Evolutionary conservation across 2,113 vertebrate species (phyloP).

Genomic region (Raja brachyura): DNA sequence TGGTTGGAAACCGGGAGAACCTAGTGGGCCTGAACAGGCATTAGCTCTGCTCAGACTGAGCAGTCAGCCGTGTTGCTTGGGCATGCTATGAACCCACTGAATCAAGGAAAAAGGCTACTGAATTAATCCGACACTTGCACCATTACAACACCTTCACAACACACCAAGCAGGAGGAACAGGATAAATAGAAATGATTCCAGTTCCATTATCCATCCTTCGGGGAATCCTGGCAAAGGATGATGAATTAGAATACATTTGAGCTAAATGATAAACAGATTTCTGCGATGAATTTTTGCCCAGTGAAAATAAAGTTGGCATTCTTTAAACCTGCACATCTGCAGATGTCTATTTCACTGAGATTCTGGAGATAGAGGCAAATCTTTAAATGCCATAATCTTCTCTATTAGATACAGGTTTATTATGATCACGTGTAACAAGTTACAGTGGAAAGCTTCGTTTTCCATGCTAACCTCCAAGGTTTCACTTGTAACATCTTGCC

Average conservation of each 20-base stretch:
- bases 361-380: too few species aligned
- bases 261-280: neutral
- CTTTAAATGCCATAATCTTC: too few species aligned
- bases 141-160: neutral
- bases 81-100: neutral
- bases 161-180: neutral
- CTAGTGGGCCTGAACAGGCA: too few species aligned
- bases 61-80: neutral
- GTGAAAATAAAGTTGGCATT: neutral
- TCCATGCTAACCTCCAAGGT: too few species aligned
- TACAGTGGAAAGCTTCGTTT: too few species aligned
- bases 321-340: too few species aligned
- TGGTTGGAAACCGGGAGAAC: too few species aligned
- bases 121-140: neutral
- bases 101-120: neutral
- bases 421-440: too few species aligned
- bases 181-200: neutral
- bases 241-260: neutral
- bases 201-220: neutral
- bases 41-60: too few species aligned
- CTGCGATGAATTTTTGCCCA: neutral
- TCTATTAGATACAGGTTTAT: too few species aligned
- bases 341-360: too few species aligned
- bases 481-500: too few species aligned
- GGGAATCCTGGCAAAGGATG: neutral